phyloP scores from a whole-genome alignment of 2,113 vertebrate species.

The Sakesphorus luctuosus region DNA sequence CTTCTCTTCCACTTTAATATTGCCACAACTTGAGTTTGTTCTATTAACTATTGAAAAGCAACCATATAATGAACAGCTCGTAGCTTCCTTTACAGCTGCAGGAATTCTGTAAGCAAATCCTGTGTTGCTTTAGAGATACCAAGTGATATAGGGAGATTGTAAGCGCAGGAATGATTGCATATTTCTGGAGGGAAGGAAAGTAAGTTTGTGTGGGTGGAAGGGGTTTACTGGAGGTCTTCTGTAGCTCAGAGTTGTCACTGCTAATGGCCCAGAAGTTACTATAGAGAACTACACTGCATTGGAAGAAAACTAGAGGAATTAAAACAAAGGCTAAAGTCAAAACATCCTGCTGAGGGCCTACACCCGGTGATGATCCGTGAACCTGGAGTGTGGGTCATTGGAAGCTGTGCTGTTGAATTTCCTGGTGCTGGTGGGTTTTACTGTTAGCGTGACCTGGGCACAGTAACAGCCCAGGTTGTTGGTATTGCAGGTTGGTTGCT shows the following conservation, averaged over 20 bases:
- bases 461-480: background rate
- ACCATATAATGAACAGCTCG: fast-evolving
- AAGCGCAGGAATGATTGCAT: fast-evolving
- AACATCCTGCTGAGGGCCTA: background rate
- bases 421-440: background rate
- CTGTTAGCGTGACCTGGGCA: background rate
- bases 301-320: background rate
- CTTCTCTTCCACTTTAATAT: background rate
- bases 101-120: background rate
- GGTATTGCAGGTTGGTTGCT: background rate
- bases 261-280: background rate
- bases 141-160: background rate
- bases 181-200: background rate
- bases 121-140: fast-evolving
- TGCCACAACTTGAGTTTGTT: background rate
- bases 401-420: background rate
- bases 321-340: background rate
- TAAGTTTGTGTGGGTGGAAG: background rate
- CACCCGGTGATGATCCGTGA: background rate
- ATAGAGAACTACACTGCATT: background rate
- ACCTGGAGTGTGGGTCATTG: fast-evolving
- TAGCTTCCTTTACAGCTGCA: background rate
- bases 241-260: background rate
- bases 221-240: background rate
- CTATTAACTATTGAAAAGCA: background rate